Base-by-base conservation (phyloP, 2,113 vertebrate species). In the Neopipo cinnamomea region DNA sequence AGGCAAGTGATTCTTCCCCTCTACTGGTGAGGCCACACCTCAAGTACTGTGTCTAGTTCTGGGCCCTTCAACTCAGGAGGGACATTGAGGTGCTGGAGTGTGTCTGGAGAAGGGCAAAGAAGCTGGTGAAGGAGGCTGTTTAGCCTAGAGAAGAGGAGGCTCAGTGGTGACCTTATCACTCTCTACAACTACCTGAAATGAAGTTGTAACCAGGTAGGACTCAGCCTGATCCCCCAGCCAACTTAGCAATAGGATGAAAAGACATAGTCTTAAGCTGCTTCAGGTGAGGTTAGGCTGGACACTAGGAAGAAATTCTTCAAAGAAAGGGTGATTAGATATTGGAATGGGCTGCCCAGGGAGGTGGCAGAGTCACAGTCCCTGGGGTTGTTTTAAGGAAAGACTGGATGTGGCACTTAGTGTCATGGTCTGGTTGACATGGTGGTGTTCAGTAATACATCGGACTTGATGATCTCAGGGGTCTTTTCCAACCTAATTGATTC, bases 151-250 rank as follows among this genome's bases (percentile, higher is more conserved):
- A 22, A 59, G 66, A 31, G 27, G 18, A 66, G 22, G 18, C 31
- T 58, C 35, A 65, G 14, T 6, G 3, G 5, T 39, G 8, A 33
- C 5, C 15, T 19, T 27, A 5, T 19, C 31, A 24, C 22, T 37
- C 23, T 39, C 31, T 47, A 21, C 33, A 67, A 33, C 27, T 25
- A n/a, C 23, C 23, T 52, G 33, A 75, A 52, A 67, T 28, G 15
- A 67, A 5, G 8, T 0, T 39, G 46, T 30, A 39, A 33, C 10
- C 52, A 21, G 4, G 5, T 21, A 7, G 8, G 19, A 15, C 2
- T n/a, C 50, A 33, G 2, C 33, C 33, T 67, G 50, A 67, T 59
- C 33, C 39, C 28, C 58, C 8, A 30, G 33, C 23, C 37, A 23
- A 24, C 12, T 20, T 20, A 59, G 9, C 8, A 20, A n/a, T 13